Base-by-base conservation (phyloP, 2,888 invertebrate species). In the Limenitis camilla region DNA sequence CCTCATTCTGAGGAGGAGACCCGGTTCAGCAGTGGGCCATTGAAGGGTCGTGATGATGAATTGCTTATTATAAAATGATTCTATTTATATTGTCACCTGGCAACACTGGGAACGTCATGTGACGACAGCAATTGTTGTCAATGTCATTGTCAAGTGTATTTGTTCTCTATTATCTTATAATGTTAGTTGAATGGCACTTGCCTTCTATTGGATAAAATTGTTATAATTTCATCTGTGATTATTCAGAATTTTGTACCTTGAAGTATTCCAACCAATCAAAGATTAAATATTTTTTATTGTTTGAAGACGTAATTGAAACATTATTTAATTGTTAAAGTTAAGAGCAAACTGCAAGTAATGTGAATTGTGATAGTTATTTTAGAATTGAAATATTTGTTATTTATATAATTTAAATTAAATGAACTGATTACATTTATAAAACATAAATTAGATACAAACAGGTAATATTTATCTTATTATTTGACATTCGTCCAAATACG, bases 71-170 rank as follows among this genome's bases (percentile, higher is more conserved):
- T n/a, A n/a, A 19, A 7, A 33, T 33, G 19, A 6, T 19, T 43
- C 33, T 43, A 19, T 6, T 0, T 36, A 27, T 6, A 1, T 30
- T 40, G 8, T 11, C 8, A 19, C 28, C 19, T 49, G 33, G 56
- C 42, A 53, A 48, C 50, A 56, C 44, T 52, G 4, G 5, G 8
- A 39, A 54, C 55, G 57, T 59, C 58, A 57, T 61, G 59, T 58
- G 61, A 61, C 61, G 59, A 56, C 36, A 51, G 40, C 46, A 30
- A 43, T 36, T 51, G 49, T 38, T 43, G 54, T 52, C 54, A 59
- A 59, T 39, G 55, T 59, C 55, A 59, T 43, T 45, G 45, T 45
- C 45, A 45, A 45, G 45, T n/a, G 30, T 29, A 46, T 31, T 32
- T 43, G 57, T 55, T 55, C 40, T 53, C 40, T 11, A 31, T 53